phyloP scores from a whole-genome alignment of 2,797 vertebrate genomes.

The Cheirogaleus major region DNA sequence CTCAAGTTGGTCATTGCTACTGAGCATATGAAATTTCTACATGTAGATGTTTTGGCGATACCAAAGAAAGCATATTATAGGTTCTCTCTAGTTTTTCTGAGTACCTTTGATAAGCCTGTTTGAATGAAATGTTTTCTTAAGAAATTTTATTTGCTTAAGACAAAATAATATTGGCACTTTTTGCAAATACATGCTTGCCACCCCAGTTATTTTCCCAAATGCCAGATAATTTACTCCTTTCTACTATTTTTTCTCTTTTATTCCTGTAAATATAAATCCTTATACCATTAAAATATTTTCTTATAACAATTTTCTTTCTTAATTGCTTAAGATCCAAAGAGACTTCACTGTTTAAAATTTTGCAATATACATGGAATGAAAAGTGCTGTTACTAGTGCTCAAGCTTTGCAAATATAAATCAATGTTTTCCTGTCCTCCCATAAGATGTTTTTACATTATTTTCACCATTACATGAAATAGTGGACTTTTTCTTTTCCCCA shows the following conservation, averaged over 20 bases:
- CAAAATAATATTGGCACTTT: neutral
- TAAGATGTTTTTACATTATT: neutral
- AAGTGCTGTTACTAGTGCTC: neutral
- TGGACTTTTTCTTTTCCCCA: neutral
- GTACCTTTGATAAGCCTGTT: neutral
- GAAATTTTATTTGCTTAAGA: neutral
- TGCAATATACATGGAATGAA: no score
- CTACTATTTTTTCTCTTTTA: neutral
- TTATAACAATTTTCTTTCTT: neutral
- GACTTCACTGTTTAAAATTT: neutral
- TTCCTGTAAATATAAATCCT: neutral
- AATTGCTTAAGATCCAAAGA: neutral
- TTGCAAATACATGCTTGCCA: neutral
- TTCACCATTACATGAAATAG: neutral
- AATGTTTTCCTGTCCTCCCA: neutral
- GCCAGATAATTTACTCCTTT: neutral
- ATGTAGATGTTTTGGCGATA: neutral
- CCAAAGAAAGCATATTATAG: neutral
- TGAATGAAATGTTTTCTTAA: neutral
- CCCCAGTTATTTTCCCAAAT: neutral
- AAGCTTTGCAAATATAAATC: neutral
- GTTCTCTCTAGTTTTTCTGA: neutral
- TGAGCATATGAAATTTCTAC: neutral
- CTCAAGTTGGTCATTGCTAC: neutral
- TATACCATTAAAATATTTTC: neutral